Base-by-base conservation (phyloP, 92 coral and sea anemone genomes). In the Umimayanthus chanpuru region DNA sequence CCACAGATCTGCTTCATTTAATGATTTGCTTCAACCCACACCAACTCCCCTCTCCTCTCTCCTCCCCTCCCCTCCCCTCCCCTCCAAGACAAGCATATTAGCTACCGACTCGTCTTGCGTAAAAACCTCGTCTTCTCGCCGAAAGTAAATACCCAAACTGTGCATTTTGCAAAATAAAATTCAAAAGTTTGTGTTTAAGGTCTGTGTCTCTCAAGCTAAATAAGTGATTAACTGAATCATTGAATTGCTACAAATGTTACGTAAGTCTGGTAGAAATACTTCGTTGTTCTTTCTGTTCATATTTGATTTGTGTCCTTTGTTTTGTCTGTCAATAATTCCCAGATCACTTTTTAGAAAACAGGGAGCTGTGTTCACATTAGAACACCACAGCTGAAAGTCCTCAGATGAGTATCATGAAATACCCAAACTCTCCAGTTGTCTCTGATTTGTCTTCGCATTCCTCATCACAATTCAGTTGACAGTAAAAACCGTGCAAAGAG, bases 401-500 rank as follows among this genome's bases (percentile, higher is more conserved):
- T 56, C 65, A 56, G 15, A 56, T 56, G 4, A 56, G 23, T 56
- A 20, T 56, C 23, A 56, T 61, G 26, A 61, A 61, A 61, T 61
- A 9, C 26, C 7, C n/a, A 18, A 61, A 61, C 68, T 23, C 26
- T 20, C 4, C 25, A 23, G 68, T 61, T 78, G 65, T 3, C 47
- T 44, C 56, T 53, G 26, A 71, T 18, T 9, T 72, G 2, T 28
- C 47, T 25, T 18, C 50, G 0, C 0, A 28, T 12, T 21, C 40
- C 23, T 29, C 32, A 20, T 65, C 41, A 32, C 30, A 80, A 44
- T 11, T 85, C 79, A 93, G 21, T 82, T 58, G 10, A 93, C 98
- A 26, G 94, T 96, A 72, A 95, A 97, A 20, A 97, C 96, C 1
- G 98, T 97, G 67, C 99, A 94, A 0, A 97, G 94, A 6, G 98